Evolutionary conservation across 2,797 vertebrate species (phyloP), one percentile per base, ranked within the genome.

Genomic region (Sorex maritimensis): DNA sequence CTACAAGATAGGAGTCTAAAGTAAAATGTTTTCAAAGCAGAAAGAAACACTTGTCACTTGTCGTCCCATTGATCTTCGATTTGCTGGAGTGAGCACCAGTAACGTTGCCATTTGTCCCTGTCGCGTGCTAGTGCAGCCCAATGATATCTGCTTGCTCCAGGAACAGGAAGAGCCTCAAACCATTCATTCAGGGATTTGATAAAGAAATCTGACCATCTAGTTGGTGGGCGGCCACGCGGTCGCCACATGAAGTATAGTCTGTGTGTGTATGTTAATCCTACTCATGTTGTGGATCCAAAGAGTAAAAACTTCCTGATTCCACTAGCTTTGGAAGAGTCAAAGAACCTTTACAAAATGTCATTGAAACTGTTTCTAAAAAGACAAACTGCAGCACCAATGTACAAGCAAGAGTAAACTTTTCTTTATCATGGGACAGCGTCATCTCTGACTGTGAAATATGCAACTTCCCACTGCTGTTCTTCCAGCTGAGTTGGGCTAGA

Each of bases 341-440:
- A 52, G 1, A 26, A 44, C 80, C 75, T 92, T 88, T 63, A 58
- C 30, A 63, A 85, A 72, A 85, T 23, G 6, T 21, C 41, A 44
- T n/a, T 73, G 19, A 55, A 75, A 46, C 17, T 65, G 7, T 4
- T 63, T 26, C 26, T 41, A 55, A 19, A 21, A 7, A 4, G 24
- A 26, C 75, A 34, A 30, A 26, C 0, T 4, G 38, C 10, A 30
- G 2, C 21, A 23, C 15, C 12, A 19, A 15, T 4, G 10, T 11
- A 10, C 2, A 52, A 26, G 72, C 46, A 19, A 38, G 14, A 12
- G 6, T 5, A 21, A 69, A 15, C 2, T 69, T 69, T n/a, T 4
- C 2, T 6, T 26, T 46, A 1, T 13, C 17, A 15, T 0, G 0
- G 21, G 8, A 0, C 46, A 13, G 1, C n/a, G 15, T 0, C 30